These are phyloP conservation scores for Pithecia hirsuta DNA, from an alignment of 2,797 vertebrate genomes.

Conservation along the genomic window DNA sequence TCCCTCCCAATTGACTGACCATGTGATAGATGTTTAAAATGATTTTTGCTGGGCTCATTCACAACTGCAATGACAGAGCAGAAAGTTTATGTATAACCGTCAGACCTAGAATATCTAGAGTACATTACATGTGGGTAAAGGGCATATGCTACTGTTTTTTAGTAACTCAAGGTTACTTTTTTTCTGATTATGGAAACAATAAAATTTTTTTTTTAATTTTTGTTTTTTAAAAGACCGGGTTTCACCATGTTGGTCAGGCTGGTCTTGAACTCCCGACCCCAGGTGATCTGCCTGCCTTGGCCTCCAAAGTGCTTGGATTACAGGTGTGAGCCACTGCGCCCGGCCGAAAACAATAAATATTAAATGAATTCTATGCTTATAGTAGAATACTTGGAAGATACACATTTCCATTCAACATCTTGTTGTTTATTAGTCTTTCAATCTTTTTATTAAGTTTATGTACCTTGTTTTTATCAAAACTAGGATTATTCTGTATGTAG, in stretches of 20 bases:
- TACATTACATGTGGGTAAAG: not conserved
- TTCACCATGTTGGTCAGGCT: too few relatives aligned
- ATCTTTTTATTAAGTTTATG: slow-evolving; percentile 9
- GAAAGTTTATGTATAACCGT: slow-evolving; percentile 11
- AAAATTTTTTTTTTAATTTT: too few relatives aligned
- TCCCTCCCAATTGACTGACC: slow-evolving; percentile 30
- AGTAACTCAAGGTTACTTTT: not conserved
- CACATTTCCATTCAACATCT: slow-evolving; percentile 34
- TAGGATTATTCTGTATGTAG: not conserved
- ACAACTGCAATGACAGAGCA: not conserved
- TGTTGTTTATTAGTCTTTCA: slow-evolving; percentile 34
- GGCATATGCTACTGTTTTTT: not conserved
- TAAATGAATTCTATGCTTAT: slow-evolving; percentile 7
- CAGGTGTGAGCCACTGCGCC: too few relatives aligned
- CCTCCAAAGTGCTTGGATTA: too few relatives aligned
- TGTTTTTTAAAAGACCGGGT: too few relatives aligned
- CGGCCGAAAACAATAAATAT: not conserved
- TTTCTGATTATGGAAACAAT: not conserved
- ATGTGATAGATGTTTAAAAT: not conserved
- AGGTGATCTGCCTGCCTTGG: too few relatives aligned
- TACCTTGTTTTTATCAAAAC: slow-evolving; percentile 39
- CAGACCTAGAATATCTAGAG: not conserved
- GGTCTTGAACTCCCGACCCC: too few relatives aligned
- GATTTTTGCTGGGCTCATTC: not conserved
- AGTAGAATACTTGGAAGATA: slow-evolving; percentile 2